Evolutionary conservation across 2,797 vertebrate genomes (phyloP).

Genomic region (Sebastes minor): DNA sequence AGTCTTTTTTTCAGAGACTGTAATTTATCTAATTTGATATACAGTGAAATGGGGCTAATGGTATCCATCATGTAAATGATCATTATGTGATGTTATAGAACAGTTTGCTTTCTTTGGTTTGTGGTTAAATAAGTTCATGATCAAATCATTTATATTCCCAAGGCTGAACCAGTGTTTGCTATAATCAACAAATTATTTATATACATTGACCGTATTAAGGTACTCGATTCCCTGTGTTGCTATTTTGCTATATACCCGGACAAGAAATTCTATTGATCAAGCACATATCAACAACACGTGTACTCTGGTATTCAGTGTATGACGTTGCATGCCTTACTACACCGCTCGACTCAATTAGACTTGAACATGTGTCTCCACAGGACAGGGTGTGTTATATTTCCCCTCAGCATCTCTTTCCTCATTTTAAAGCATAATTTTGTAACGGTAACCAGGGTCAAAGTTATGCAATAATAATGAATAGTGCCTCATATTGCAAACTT

Average conservation of each 20-base stretch:
- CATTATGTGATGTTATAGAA: slow-evolving; percentile 66
- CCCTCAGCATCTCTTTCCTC: slow-evolving; percentile 73
- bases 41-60: slow-evolving; percentile 78
- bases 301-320: slow-evolving; percentile 55
- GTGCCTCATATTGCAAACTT: slow-evolving; percentile 84
- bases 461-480: slow-evolving; percentile 89
- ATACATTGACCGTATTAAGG: slow-evolving; percentile 59
- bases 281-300: slow-evolving; percentile 70
- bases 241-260: slow-evolving; percentile 58
- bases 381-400: slow-evolving; percentile 74
- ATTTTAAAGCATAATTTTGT: slow-evolving; percentile 89
- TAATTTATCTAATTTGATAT: slow-evolving; percentile 86
- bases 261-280: slow-evolving; percentile 52
- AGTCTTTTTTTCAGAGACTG: slow-evolving; percentile 85
- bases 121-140: slow-evolving; percentile 58
- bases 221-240: slow-evolving; percentile 65
- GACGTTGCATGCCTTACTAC: slow-evolving; percentile 75
- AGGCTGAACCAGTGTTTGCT: slow-evolving; percentile 78
- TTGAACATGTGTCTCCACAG: slow-evolving; percentile 67
- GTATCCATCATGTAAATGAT: slow-evolving; percentile 74
- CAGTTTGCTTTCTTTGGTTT: slow-evolving; percentile 59
- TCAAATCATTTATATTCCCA: slow-evolving; percentile 62
- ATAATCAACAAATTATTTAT: slow-evolving; percentile 65
- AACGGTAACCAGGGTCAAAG: slow-evolving; percentile 89
- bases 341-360: slow-evolving; percentile 61